These are phyloP conservation scores for Anarhynchus alexandrinus DNA, from an alignment of 2,113 vertebrate species.

Conservation along the genomic window DNA sequence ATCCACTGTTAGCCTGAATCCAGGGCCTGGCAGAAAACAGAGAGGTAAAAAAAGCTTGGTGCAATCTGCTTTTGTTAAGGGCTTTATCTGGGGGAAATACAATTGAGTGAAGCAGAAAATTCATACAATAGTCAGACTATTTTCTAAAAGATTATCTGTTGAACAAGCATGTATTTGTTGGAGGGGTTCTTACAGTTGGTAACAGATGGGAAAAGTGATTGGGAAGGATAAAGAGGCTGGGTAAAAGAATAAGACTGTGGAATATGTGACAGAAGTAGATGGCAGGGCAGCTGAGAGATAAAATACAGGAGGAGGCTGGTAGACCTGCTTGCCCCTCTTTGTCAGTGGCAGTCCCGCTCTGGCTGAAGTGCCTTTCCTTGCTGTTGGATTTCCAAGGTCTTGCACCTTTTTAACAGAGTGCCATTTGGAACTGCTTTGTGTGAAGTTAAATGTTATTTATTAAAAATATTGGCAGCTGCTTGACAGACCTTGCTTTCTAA, in stretches of 20 bases:
- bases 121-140: neutral
- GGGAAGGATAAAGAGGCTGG: neutral
- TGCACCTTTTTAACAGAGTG: neutral
- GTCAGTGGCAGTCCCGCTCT: neutral
- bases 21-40: neutral
- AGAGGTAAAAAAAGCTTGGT: neutral
- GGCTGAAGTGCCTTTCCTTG: neutral
- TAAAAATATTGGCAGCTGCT: neutral
- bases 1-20: neutral
- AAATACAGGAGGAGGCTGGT: rapidly evolving
- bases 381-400: neutral
- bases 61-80: neutral
- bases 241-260: neutral
- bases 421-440: neutral
- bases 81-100: neutral
- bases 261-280: neutral
- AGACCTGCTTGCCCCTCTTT: neutral
- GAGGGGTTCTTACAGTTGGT: neutral
- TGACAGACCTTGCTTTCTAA: neutral
- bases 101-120: neutral
- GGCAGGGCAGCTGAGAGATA: neutral
- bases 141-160: neutral
- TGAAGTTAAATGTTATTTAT: neutral
- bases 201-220: neutral
- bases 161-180: neutral